Conservation (phyloP, 2,888 invertebrate genomes). For the Biston betularia region DNA sequence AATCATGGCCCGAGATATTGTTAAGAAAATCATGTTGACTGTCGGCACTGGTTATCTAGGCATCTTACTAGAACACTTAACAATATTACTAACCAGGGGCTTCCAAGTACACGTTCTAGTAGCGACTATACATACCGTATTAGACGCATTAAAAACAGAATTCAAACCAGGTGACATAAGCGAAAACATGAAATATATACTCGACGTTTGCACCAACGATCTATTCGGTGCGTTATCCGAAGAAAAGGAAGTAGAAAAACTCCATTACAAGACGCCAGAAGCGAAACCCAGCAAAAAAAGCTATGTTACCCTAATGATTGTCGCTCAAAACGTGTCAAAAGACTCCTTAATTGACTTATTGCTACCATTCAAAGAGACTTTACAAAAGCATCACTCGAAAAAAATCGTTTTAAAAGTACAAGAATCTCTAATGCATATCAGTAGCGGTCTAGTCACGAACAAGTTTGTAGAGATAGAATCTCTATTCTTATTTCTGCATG, state of each 20-base stretch:
- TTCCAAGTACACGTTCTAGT: constrained; percentile 98
- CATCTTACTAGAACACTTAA: constrained; percentile 92
- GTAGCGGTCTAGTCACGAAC: constrained; percentile 94
- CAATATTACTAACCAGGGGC: constrained; percentile 92
- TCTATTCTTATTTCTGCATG: constrained; percentile 93
- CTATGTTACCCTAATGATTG: constrained; percentile 93
- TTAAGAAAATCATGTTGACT: constrained; percentile 95
- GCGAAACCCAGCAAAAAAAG: constrained; percentile 94
- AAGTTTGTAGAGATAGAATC: constrained; percentile 89
- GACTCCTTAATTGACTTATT: constrained; percentile 91
- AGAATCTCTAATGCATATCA: constrained; percentile 92
- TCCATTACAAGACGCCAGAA: constrained; percentile 92
- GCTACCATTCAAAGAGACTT: constrained; percentile 92
- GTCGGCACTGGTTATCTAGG: constrained; percentile 94
- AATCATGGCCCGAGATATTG: constrained; percentile 93
- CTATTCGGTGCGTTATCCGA: constrained; percentile 95
- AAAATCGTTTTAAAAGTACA: constrained; percentile 92
- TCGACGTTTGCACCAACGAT: constrained; percentile 95
- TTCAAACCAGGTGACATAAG: constrained; percentile 93
- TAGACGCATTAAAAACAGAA: constrained; percentile 89
- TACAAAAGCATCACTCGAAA: constrained; percentile 92
- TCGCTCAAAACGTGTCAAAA: constrained; percentile 92
- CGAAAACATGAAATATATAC: constrained; percentile 90
- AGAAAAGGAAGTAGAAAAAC: constrained; percentile 96
- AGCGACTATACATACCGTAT: constrained; percentile 94